Evolutionary conservation across 35 echinoderm and acorn worm genomes (phyloP).

Genomic region (Diadema setosum): DNA sequence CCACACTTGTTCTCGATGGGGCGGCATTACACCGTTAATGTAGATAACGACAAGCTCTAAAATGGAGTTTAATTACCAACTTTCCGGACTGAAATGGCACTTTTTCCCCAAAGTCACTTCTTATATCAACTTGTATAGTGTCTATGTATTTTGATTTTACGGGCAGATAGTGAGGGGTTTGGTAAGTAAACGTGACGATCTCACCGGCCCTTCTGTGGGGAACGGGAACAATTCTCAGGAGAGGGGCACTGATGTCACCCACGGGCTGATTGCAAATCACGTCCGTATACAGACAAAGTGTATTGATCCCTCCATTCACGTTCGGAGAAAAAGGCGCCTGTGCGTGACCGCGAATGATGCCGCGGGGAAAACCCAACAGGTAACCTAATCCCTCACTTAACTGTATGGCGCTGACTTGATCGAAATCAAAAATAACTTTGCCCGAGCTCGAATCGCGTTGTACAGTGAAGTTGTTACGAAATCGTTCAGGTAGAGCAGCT

Average conservation of each 20-base stretch:
- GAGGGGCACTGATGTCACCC: neutral
- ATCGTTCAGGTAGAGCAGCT: neutral
- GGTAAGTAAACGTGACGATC: neutral
- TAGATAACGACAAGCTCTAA: neutral
- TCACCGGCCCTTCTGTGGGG: neutral
- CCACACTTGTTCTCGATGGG: neutral
- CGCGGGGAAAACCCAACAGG: neutral
- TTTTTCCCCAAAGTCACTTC: neutral
- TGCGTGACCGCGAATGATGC: neutral
- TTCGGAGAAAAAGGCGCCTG: neutral
- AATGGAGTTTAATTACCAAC: neutral
- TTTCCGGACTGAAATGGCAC: neutral
- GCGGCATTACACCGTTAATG: neutral
- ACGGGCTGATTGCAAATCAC: neutral
- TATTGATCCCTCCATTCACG: neutral
- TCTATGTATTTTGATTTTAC: neutral
- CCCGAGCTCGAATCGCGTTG: neutral
- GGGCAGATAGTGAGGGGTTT: neutral
- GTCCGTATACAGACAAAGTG: neutral
- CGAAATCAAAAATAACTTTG: neutral
- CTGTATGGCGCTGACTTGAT: neutral
- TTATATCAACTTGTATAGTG: neutral
- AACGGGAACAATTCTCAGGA: constrained; percentile 17
- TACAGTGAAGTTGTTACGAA: neutral
- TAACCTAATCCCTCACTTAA: neutral